A percentile compares a stretch with the other conserved stretches of the same genome.
phyloP scores from a whole-genome alignment of 2,113 vertebrate genomes.

The Aegotheles bennettii region DNA sequence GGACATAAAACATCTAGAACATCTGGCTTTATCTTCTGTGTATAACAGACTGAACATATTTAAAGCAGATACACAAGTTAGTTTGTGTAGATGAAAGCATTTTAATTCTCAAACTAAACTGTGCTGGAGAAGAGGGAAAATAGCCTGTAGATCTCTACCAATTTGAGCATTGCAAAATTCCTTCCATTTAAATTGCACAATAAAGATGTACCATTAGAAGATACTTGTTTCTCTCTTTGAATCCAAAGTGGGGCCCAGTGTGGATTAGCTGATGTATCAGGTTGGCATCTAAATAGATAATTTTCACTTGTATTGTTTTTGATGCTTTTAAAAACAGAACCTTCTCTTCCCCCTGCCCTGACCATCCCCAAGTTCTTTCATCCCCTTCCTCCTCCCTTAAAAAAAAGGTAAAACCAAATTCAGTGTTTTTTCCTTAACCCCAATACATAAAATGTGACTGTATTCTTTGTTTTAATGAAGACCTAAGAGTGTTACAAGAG shows the following conservation, averaged over 20 bases:
- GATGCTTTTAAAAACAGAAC: background rate
- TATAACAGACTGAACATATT: background rate
- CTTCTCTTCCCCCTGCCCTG: background rate
- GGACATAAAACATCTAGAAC: background rate
- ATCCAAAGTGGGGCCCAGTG: background rate
- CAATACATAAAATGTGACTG: background rate
- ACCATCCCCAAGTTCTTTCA: background rate
- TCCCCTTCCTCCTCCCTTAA: background rate
- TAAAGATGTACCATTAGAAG: background rate
- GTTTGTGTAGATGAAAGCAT: background rate
- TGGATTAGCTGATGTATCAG: background rate
- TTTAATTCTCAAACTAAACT: background rate
- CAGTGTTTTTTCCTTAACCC: background rate
- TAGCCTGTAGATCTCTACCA: background rate
- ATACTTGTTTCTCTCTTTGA: background rate
- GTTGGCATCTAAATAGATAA: background rate
- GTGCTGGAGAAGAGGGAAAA: background rate
- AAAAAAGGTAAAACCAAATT: background rate
- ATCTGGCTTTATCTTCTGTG: slow-evolving; percentile 18
- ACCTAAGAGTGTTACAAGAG: background rate
- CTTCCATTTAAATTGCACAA: background rate
- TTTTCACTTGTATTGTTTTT: background rate
- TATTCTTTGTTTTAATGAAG: background rate
- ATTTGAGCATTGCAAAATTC: background rate
- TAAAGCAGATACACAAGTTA: background rate